A percentile compares a stretch with the other conserved stretches of the same genome.
These are phyloP conservation scores for Andrena haemorrhoa DNA, from an alignment of 2,888 invertebrate genomes.

Conservation along the genomic window DNA sequence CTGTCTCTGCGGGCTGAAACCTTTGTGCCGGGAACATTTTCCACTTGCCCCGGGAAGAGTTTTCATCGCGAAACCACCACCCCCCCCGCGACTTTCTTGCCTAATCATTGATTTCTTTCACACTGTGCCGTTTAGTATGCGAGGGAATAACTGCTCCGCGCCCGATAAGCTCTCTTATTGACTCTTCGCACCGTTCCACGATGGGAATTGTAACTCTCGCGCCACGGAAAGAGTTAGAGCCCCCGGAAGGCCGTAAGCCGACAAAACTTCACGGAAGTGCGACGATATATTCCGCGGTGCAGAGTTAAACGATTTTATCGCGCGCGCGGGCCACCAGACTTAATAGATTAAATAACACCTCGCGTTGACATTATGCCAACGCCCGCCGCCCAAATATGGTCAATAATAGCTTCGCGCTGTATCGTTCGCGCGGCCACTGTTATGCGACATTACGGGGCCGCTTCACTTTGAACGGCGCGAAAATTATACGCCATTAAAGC, in stretches of 20 bases:
- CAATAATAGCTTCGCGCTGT: constrained; percentile 13
- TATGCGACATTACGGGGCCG: constrained; percentile 22
- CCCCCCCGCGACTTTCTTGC: background rate
- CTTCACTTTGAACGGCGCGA: background rate
- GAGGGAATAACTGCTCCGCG: no score
- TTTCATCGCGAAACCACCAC: background rate
- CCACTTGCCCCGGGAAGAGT: background rate
- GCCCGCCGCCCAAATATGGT: constrained; percentile 5
- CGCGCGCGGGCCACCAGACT: background rate
- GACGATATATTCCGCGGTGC: background rate
- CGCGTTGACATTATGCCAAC: constrained; percentile 22
- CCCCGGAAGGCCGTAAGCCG: no score
- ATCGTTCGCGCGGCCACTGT: background rate
- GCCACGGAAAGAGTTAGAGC: no score
- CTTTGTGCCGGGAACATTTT: background rate
- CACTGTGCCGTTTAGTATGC: no score
- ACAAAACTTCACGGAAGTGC: no score
- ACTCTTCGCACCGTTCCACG: no score
- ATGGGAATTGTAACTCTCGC: no score
- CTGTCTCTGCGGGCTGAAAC: constrained; percentile 4
- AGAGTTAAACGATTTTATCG: constrained; percentile 16
- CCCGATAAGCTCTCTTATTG: no score
- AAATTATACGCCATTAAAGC: constrained; percentile 41
- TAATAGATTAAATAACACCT: constrained; percentile 37
- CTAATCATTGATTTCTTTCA: no score